Evolutionary conservation across 2,888 invertebrate species (phyloP), one percentile per base, ranked within the genome.

Genomic region (Lasioglossum lativentre): DNA sequence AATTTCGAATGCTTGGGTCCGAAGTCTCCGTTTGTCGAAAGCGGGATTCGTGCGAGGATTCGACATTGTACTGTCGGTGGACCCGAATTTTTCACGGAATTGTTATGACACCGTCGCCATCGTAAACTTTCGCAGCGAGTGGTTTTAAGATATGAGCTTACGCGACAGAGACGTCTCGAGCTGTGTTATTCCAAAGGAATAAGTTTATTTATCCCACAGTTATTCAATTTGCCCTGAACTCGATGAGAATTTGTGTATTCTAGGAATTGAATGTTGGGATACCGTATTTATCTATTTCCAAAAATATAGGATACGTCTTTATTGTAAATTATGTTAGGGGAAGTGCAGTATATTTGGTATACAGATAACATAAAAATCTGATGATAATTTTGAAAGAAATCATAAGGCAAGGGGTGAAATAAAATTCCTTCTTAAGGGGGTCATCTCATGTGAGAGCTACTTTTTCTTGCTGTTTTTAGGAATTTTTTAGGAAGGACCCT

Each of bases 1-100:
- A 80, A 83, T 74, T 71, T 75, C 45, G 45, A 80, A 16, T 16
- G 27, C 30, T 12, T 5, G n/a, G 38, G 56, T 68, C 38, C 66
- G 38, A 68, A 23, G 66, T 38, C 34, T 68, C 34, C 4, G 30
- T 52, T 74, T 38, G 52, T 56, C 12, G 38, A 68, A 56, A 56
- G 34, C 56, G 56, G 16, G n/a, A 74, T 56, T 74, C 52, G 23
- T n/a, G 56, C 16, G 56, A 52, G 52, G 52, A 52, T 74, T 52
- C 45, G 78, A 78, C 16, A 30, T 56, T 27, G 59, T 38, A 40
- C 42, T 6, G 10, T 68, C 66, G 38, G 34, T 10, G 66, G 23
- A 68, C 34, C 19, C 34, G 66, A 68, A 68, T 68, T 38, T 68
- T 68, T 34, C 66, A 68, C 23, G 34, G 38, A 68, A 68, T 68